Conservation (phyloP, 2,113 vertebrate species). For the Myiagra hebetior region DNA sequence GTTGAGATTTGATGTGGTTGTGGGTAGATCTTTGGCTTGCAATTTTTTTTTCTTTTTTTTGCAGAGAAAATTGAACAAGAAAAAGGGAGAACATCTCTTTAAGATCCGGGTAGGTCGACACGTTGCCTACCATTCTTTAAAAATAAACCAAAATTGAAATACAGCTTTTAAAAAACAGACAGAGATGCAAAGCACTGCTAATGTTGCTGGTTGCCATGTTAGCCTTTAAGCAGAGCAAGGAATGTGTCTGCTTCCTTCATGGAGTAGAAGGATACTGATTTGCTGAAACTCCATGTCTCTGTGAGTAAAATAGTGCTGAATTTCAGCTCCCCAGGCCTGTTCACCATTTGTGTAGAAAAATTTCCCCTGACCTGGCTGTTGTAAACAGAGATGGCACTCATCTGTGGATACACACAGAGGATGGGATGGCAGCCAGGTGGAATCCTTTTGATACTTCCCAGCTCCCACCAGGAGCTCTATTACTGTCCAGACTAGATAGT, state of each 20-base stretch:
- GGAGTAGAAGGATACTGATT: not conserved
- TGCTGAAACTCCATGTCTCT: not conserved
- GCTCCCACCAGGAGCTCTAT: not conserved
- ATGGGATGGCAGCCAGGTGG: not conserved
- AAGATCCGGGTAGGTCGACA: conserved; percentile 47
- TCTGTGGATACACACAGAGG: not conserved
- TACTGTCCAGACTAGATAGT: not conserved
- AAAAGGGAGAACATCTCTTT: conserved; percentile 53
- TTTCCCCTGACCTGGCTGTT: not conserved
- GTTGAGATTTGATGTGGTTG: conserved; percentile 17
- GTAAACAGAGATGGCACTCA: not conserved
- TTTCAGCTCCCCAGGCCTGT: not conserved
- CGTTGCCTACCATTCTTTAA: conserved; percentile 7
- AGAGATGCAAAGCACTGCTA: not conserved
- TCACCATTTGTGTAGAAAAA: not conserved
- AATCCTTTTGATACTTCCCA: not conserved
- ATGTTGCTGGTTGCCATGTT: not conserved
- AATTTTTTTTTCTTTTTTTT: conserved; percentile 49
- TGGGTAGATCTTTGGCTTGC: conserved; percentile 47
- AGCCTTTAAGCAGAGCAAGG: not conserved
- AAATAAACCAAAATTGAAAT: not conserved
- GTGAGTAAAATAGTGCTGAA: not conserved
- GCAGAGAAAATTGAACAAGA: conserved; percentile 53
- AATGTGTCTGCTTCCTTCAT: not conserved
- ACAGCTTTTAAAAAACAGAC: not conserved